Evolutionary conservation across 2,888 invertebrate genomes (phyloP).

Genomic region (Brenthis daphne): DNA sequence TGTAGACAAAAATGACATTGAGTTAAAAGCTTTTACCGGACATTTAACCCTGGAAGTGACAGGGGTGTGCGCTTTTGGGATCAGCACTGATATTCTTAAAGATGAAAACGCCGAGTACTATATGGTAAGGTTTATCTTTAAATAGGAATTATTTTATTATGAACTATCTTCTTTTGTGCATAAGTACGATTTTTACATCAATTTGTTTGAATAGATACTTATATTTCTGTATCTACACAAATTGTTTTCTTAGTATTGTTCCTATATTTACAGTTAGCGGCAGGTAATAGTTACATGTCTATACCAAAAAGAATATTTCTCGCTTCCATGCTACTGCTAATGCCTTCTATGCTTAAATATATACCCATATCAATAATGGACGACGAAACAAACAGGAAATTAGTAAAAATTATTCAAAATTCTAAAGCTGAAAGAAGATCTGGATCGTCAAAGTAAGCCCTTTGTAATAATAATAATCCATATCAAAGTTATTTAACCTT

Average conservation of each 20-base stretch:
- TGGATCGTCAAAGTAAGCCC: constrained; percentile 57
- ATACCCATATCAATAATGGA: constrained; percentile 2
- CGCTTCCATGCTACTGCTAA: neutral
- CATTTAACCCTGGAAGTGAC: constrained; percentile 81
- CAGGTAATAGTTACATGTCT: neutral
- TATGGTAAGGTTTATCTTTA: constrained; percentile 54
- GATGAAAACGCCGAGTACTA: constrained; percentile 75
- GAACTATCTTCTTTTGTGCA: neutral
- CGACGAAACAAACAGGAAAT: constrained; percentile 53
- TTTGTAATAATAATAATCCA: neutral
- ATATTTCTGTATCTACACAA: neutral
- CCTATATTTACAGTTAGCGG: constrained; percentile 11
- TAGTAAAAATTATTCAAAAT: constrained; percentile 62
- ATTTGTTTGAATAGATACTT: neutral
- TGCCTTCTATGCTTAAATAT: constrained; percentile 6
- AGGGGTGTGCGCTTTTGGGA: constrained; percentile 81
- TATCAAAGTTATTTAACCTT: too few relatives aligned
- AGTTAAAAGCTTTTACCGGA: constrained; percentile 59
- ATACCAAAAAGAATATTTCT: constrained; percentile 2
- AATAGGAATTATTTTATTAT: neutral
- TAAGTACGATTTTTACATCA: neutral
- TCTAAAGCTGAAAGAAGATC: constrained; percentile 63
- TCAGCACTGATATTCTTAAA: constrained; percentile 73
- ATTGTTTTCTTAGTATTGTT: neutral
- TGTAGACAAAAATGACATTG: constrained; percentile 12